phyloP scores from a whole-genome alignment of 2,888 invertebrate species.

The Perdita meconis region DNA sequence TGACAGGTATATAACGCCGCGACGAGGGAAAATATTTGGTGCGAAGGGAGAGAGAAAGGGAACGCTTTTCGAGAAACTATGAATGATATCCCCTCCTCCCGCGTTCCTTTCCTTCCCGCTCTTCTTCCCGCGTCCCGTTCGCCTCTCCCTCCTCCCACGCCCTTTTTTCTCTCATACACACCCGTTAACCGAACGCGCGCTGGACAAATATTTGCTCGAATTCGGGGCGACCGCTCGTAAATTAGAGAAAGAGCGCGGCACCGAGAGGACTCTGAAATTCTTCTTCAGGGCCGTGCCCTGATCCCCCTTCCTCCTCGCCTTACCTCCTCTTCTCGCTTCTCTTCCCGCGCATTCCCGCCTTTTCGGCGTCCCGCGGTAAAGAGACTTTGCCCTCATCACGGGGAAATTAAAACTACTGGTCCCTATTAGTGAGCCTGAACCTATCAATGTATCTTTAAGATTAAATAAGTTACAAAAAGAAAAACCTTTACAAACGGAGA shows the following conservation, averaged over 20 bases:
- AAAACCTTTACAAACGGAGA: no score
- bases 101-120: slow-evolving; percentile 24
- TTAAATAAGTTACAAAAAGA: no score
- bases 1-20: slow-evolving; percentile 50
- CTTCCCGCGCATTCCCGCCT: slow-evolving; percentile 29
- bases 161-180: slow-evolving; percentile 47
- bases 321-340: slow-evolving; percentile 12
- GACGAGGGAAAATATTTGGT: slow-evolving; percentile 48
- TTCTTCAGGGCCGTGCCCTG: slow-evolving; percentile 57
- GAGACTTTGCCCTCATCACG: slow-evolving; percentile 50
- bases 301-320: slow-evolving; percentile 6
- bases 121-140: slow-evolving; percentile 35
- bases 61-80: slow-evolving; percentile 66
- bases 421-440: no score
- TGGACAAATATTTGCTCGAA: slow-evolving; percentile 78
- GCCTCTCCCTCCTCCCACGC: background rate
- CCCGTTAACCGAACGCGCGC: slow-evolving; percentile 73
- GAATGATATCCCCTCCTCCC: slow-evolving; percentile 67
- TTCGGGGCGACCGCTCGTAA: slow-evolving; percentile 72
- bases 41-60: slow-evolving; percentile 33
- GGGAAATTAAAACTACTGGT: slow-evolving; percentile 64
- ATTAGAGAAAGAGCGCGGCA: slow-evolving; percentile 64
- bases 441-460: no score
- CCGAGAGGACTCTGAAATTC: slow-evolving; percentile 63
- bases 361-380: slow-evolving; percentile 31